phyloP scores from a whole-genome alignment of 2,113 vertebrate genomes.

The Phalacrocorax pelagicus region DNA sequence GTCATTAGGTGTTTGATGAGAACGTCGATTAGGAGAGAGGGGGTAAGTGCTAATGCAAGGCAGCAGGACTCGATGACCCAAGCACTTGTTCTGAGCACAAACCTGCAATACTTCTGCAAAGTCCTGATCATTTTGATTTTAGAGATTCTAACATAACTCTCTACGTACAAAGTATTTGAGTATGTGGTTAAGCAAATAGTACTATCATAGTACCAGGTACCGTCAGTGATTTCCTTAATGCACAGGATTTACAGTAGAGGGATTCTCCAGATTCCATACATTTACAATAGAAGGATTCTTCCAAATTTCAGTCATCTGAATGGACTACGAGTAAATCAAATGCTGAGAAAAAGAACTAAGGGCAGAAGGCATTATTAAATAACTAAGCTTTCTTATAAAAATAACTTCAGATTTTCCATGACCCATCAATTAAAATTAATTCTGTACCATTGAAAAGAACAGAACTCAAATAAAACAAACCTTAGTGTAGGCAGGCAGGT shows the following conservation, averaged over 20 bases:
- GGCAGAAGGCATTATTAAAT: background rate
- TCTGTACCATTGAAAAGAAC: background rate
- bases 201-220: background rate
- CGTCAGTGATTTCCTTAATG: background rate
- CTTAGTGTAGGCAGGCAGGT: background rate
- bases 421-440: background rate
- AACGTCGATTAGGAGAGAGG: background rate
- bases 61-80: background rate
- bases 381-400: background rate
- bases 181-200: background rate
- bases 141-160: background rate
- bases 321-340: background rate
- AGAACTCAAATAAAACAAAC: background rate
- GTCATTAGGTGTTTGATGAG: background rate
- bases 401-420: background rate
- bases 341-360: background rate
- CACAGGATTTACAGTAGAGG: fast-evolving
- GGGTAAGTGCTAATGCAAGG: background rate
- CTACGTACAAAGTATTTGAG: background rate
- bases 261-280: background rate
- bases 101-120: background rate
- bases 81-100: background rate
- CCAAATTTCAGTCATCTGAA: background rate
- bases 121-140: background rate
- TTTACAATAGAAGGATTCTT: background rate